phyloP scores from a whole-genome alignment of 1,140 invertebrate species.

The Psix sp. region DNA sequence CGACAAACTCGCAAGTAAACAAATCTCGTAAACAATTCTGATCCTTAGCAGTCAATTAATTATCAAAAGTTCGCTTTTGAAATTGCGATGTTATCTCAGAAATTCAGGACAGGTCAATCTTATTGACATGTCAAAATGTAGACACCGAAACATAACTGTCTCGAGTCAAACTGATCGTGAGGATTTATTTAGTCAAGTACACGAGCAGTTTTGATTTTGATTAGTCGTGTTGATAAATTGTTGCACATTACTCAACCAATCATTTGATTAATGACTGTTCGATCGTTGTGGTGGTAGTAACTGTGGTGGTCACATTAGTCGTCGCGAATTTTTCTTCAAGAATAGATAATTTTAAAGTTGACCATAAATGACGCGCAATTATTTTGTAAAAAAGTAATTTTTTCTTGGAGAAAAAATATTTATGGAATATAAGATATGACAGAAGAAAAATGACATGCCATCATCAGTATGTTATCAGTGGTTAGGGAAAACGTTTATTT shows the following conservation, averaged over 20 bases:
- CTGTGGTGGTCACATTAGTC: constrained; percentile 61
- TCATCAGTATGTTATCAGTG: constrained; percentile 5
- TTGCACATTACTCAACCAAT: constrained; percentile 20
- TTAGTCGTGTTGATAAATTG: too few relatives aligned
- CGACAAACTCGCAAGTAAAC: too few relatives aligned
- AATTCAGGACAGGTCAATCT: too few relatives aligned
- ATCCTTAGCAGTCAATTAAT: not conserved
- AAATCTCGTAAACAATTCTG: not conserved
- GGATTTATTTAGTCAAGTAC: too few relatives aligned
- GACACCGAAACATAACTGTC: too few relatives aligned
- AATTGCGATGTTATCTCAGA: not conserved
- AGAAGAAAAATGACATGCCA: constrained; percentile 37
- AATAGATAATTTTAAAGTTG: constrained; percentile 25
- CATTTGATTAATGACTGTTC: constrained; percentile 31
- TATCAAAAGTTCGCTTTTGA: not conserved
- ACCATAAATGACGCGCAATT: too few relatives aligned
- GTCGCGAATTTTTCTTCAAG: constrained; percentile 31
- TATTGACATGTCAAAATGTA: too few relatives aligned
- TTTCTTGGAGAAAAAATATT: constrained; percentile 4
- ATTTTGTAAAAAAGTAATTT: constrained; percentile 5
- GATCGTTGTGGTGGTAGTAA: constrained; percentile 61
- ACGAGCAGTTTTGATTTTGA: too few relatives aligned
- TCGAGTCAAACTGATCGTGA: too few relatives aligned
- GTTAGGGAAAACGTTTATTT: constrained; percentile 6
- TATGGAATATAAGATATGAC: not conserved